Evolutionary conservation across 2,888 invertebrate species (phyloP).

Genomic region (Ecdyonurus torrentis): DNA sequence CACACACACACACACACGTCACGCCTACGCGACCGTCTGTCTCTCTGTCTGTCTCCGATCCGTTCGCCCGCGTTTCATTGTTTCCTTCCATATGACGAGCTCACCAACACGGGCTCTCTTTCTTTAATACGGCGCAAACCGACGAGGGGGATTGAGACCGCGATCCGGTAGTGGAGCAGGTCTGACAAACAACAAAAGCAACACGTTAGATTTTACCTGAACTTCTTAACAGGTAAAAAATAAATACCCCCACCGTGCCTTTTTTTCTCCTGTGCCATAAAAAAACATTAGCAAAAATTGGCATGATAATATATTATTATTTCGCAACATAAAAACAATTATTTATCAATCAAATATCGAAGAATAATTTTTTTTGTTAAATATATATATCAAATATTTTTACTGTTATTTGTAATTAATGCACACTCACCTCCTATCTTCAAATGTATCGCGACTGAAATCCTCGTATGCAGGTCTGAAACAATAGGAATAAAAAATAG

Average conservation of each 20-base stretch:
- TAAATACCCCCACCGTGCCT: no score
- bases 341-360: no score
- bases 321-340: no score
- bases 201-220: neutral
- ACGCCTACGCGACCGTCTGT: neutral
- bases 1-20: neutral
- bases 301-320: no score
- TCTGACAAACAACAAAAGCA: neutral
- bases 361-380: no score
- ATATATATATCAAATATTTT: constrained; percentile 13
- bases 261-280: no score
- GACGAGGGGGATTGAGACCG: constrained; percentile 1
- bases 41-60: neutral
- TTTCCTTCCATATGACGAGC: neutral
- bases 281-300: no score
- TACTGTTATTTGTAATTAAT: no score
- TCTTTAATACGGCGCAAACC: neutral
- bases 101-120: no score
- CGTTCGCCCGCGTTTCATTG: neutral
- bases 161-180: neutral
- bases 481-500: no score
- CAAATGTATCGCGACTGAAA: constrained; percentile 75
- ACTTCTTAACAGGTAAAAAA: neutral
- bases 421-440: constrained; percentile 62
- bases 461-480: constrained; percentile 62